These are phyloP conservation scores for Solea senegalensis DNA, from an alignment of 2,113 vertebrate species.

Conservation along the genomic window DNA sequence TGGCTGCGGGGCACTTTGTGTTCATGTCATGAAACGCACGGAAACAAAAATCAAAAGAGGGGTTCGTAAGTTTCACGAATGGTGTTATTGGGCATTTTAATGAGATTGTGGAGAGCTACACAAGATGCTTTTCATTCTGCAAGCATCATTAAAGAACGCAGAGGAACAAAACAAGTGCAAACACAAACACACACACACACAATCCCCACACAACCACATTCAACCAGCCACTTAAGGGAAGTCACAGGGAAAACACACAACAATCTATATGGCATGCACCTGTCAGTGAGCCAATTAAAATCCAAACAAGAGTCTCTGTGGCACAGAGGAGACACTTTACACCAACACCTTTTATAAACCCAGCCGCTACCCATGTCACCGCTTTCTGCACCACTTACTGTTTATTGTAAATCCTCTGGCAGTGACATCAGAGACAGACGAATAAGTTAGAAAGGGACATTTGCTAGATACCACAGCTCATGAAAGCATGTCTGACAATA, in stretches of 20 bases:
- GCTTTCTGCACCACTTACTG: conserved; percentile 39
- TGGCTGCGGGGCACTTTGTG: conserved; percentile 5
- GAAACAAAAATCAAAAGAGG: not conserved
- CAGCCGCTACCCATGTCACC: conserved; percentile 43
- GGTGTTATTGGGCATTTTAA: conserved; percentile 49
- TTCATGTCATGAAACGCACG: conserved; percentile 9
- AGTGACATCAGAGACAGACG: conserved; percentile 27
- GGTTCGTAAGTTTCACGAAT: not conserved
- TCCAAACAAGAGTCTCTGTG: conserved; percentile 58
- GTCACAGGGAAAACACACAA: conserved; percentile 54
- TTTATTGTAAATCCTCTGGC: conserved; percentile 39
- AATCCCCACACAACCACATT: conserved; percentile 12
- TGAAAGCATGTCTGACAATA: not conserved
- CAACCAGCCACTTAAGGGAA: conserved; percentile 47
- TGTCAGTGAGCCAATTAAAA: conserved; percentile 74
- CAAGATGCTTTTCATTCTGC: conserved; percentile 49
- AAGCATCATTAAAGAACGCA: conserved; percentile 63
- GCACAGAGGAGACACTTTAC: conserved; percentile 42
- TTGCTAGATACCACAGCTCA: conserved; percentile 25
- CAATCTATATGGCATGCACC: conserved; percentile 51
- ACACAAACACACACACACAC: not conserved
- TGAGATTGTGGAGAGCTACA: conserved; percentile 46
- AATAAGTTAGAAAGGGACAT: conserved; percentile 33
- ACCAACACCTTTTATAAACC: conserved; percentile 60
- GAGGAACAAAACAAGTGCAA: conserved; percentile 19